Base-by-base conservation (phyloP, 2,888 invertebrate genomes). In the Oithona nana region DNA sequence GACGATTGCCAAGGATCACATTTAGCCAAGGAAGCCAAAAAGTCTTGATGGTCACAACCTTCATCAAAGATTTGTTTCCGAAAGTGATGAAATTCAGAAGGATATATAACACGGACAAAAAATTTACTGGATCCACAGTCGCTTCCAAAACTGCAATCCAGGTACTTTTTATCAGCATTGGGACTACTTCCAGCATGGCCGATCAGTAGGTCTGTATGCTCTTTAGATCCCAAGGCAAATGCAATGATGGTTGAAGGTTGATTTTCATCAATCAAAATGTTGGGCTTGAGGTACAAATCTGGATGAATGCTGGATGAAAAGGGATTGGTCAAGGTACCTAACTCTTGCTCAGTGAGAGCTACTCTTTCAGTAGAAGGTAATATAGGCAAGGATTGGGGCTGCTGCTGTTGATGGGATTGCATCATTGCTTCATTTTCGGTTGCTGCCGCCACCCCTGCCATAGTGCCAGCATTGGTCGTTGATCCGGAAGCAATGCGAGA, bases 1-100 rank as follows among this genome's bases (percentile, higher is more conserved):
- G 85, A 79, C 0, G 97, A 93, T 56, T 86, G 86, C 94, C 94
- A 95, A 62, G 83, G 84, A 48, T 86, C 80, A 70, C 90, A 90
- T 66, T 84, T 79, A 48, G 86, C 81, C 62, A 94, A 76, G 26
- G 92, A 92, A 11, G 90, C 79, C n/a, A 89, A 82, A 71, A 84
- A 88, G 1, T 83, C 82, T 72, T 81, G 88, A 39, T 82, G 81
- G 29, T 76, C 73, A 73, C 65, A 75, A 26, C 54, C 54, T 11
- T 24, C n/a, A 26, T 28, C 29, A 28, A 59, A 74, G 11, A 78
- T 68, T 24, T 72, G 67, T 60, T 74, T 71, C 28, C 79, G 70
- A 26, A 79, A 70, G 58, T 74, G 69, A 24, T 73, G 70, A 69
- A 80, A 79, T 63, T 76, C 73, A 64, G 76, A 75, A 49, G 79